These are phyloP conservation scores for Saiga tatarica DNA, from an alignment of 2,113 vertebrate genomes.

Conservation along the genomic window DNA sequence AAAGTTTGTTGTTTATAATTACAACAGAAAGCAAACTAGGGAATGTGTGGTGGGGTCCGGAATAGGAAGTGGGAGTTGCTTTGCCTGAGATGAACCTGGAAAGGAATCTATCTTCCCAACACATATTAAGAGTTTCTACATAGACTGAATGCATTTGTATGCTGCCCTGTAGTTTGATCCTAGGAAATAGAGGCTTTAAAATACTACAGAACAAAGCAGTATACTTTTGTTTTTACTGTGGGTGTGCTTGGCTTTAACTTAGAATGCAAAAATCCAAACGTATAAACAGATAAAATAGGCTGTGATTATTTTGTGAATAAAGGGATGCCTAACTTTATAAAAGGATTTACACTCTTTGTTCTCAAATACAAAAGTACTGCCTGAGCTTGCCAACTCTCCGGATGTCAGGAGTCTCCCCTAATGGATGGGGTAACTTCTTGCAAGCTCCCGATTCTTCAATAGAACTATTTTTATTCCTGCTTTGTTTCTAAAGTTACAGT, in stretches of 20 bases:
- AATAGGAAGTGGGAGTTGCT: not conserved
- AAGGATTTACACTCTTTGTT: conserved; percentile 38
- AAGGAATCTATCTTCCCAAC: not conserved
- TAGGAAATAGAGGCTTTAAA: conserved; percentile 43
- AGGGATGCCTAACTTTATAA: conserved; percentile 39
- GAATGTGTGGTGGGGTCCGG: not conserved
- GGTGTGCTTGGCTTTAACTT: conserved; percentile 22
- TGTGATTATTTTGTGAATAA: conserved; percentile 53
- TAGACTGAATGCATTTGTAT: not conserved
- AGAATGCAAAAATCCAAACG: conserved; percentile 38
- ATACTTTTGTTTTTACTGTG: conserved; percentile 35
- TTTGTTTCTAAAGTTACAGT: conserved; percentile 16
- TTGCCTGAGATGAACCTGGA: not conserved
- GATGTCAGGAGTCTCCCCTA: not conserved
- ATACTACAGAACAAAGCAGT: conserved; percentile 16
- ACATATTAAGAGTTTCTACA: not conserved
- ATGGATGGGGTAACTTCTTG: not conserved
- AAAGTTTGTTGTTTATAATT: not conserved
- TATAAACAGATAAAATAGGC: conserved; percentile 44
- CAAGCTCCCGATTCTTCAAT: not conserved
- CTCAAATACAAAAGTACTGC: not conserved
- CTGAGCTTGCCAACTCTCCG: not conserved
- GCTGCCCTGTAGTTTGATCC: conserved; percentile 27
- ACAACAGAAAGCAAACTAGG: not conserved
- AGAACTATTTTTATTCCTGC: not conserved